Evolutionary conservation across 2,888 invertebrate genomes (phyloP).

Genomic region (Halictus quadricinctus): DNA sequence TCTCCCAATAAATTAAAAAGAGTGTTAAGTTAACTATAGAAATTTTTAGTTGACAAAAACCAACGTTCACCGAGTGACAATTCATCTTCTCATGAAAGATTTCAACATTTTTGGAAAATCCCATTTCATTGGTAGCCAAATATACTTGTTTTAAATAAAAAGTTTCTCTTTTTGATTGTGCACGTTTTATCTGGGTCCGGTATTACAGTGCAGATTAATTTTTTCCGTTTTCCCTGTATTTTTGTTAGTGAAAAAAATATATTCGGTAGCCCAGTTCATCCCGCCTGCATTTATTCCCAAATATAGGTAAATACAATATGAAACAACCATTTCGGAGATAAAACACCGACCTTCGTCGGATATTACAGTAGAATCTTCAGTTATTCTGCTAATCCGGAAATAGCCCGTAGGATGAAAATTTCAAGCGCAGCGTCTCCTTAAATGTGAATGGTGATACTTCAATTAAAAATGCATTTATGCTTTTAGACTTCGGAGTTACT

Average conservation of each 20-base stretch:
- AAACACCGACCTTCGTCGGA: background rate
- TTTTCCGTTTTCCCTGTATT: background rate
- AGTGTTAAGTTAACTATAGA: background rate
- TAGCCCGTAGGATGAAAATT: background rate
- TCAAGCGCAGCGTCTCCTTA: background rate
- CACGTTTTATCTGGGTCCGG: background rate
- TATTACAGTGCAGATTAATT: background rate
- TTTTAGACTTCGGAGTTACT: background rate
- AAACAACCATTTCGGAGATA: background rate
- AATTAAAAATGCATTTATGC: conserved; percentile 1
- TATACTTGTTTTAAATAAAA: background rate
- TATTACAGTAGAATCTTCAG: background rate
- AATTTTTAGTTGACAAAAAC: background rate
- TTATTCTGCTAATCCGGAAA: background rate
- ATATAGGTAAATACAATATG: background rate
- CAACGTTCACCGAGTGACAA: background rate
- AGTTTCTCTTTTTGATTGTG: background rate
- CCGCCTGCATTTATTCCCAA: background rate
- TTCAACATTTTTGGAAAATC: background rate
- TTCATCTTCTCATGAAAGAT: background rate
- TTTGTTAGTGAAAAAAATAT: background rate
- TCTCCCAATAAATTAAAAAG: background rate
- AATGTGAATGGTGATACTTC: background rate
- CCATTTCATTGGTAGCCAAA: background rate
- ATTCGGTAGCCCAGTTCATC: background rate